A percentile compares a stretch with the other conserved stretches of the same genome.
These are phyloP conservation scores for Leptinotarsa juncta DNA, from an alignment of 2,888 invertebrate genomes.

Conservation along the genomic window DNA sequence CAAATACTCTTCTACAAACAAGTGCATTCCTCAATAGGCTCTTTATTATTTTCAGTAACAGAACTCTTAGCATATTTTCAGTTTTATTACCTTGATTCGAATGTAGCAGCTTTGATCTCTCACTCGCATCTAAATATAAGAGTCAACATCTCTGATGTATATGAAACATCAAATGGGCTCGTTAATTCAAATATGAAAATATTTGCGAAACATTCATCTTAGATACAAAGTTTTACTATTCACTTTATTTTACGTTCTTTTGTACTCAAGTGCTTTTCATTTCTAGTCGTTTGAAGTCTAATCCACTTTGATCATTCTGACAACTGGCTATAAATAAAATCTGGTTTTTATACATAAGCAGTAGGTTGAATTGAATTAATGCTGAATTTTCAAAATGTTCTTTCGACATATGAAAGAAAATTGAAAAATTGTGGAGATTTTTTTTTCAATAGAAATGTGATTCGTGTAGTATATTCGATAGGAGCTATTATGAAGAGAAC, in stretches of 20 bases:
- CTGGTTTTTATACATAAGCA: background rate
- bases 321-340: background rate
- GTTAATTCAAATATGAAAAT: constrained; percentile 30
- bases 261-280: constrained; percentile 25
- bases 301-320: constrained; percentile 16
- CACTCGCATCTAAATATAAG: constrained; percentile 17
- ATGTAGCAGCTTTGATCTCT: constrained; percentile 14
- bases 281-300: constrained; percentile 16
- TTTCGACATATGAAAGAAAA: too few species aligned
- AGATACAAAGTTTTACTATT: constrained; percentile 18
- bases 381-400: background rate
- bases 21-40: background rate
- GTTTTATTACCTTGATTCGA: constrained; percentile 2
- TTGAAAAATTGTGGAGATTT: too few species aligned
- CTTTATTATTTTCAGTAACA: background rate
- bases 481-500: too few species aligned
- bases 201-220: constrained; percentile 30
- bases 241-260: constrained; percentile 27
- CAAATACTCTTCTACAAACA: background rate
- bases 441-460: too few species aligned
- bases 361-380: background rate
- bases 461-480: too few species aligned
- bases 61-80: background rate
- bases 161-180: constrained; percentile 12
- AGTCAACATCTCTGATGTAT: constrained; percentile 14